Base-by-base conservation (phyloP, 2,113 vertebrate genomes). In the Cyanoramphus novaezelandiae region DNA sequence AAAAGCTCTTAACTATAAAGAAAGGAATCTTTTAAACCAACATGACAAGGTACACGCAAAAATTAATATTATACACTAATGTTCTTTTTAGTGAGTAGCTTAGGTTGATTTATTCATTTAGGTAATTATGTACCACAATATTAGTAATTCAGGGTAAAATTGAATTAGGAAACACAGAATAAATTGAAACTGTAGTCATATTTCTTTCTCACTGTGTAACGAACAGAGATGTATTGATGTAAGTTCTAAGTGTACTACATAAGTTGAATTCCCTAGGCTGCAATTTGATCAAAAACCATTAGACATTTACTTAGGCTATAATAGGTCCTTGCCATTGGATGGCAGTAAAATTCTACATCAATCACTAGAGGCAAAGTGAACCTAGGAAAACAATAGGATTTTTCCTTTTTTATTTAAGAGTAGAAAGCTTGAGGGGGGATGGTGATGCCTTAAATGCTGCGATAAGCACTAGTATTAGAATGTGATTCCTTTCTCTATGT, bases 261-360 rank as follows among this genome's bases (percentile, higher is more conserved):
- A 98, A 98, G 97, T 98, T 98, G 97, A 98, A 98, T 98, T 98
- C 98, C 98, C 98, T 71, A 98, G 98, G 93, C 98, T 98, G 95
- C 97, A 98, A 98, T 98, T 98, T 97, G 97, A 98, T 98, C 97
- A 98, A 98, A 98, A 98, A 97, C 96, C 97, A 98, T 98, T 97
- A 97, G 97, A 96, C 97, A 97, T 97, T 98, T 97, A 97, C 97
- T 98, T 98, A 98, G 95, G 98, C 97, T 98, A 98, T 98, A 97
- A 98, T 98, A 98, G 96, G 86, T 52, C 82, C 49, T 97, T 97
- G 97, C 99, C 99, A 99, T 99, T 98, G 98, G 99, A 99, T 99
- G 99, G 99, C 99, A 99, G 99, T 99, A 99, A 99, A 99, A 99
- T 98, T 99, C 99, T 99, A 98, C 98, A 99, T 99, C 98, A 98